Base-by-base conservation (phyloP, 1,140 invertebrate genomes). In the Drosophila malerkotliana region DNA sequence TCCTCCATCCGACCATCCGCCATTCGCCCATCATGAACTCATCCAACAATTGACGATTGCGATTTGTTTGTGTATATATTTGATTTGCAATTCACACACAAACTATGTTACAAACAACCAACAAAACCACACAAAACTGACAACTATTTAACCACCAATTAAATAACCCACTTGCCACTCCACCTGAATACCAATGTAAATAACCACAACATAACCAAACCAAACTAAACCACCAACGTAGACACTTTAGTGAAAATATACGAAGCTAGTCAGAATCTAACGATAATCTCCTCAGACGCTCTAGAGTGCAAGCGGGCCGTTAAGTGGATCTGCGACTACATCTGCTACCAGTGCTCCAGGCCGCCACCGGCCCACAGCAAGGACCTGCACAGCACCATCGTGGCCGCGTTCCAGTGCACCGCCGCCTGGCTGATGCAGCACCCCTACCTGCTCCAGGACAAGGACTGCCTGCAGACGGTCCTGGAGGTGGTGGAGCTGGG, bases 271-370 rank as follows among this genome's bases (percentile, higher is more conserved):
- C 90, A 88, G 89, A 91, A 91, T 92, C 68, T 91, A 91, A 92
- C 87, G 78, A 92, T 92, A 80, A 90, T 91, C 83, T 91, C 90
- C 77, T 87, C 87, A 97, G 96, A 97, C 93, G 95, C 95, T 49
- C 92, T 97, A 71, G 97, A 98, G 92, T 97, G 97, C 91, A 97
- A 97, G 93, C 93, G 98, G 84, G 97, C 97, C n/a, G 97, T 99
- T 4, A 98, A 98, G 91, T 98, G 98, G 98, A 95, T 99, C 55
- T 98, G 98, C 92, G 98, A 99, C 93, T 99, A 99, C 92, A 99
- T 99, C 79, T 95, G 97, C 26, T 96, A 96, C 92, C 98, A 99
- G 93, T 99, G 99, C 93, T 98, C 96, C 72, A 94, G 98, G 54
- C 98, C 98, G 15, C 98, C 98, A 26, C 97, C 96, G 48, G 96